Percentiles rank a stretch among this genome's conserved stretches.
Evolutionary conservation across 2,113 vertebrate species (phyloP).

Genomic region (Cygnus buccinator): DNA sequence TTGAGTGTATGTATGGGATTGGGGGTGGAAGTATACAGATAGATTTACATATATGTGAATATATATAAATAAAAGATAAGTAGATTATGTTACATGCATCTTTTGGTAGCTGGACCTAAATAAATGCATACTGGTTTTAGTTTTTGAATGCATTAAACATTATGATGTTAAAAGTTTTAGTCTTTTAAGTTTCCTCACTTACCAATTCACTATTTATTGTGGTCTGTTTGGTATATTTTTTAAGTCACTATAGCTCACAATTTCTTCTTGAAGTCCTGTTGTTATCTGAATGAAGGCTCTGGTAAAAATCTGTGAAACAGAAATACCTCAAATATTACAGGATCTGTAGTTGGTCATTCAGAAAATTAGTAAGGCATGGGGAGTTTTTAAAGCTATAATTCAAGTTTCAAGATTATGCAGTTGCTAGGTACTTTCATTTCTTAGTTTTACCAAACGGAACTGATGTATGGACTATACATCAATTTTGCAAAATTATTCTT

Average conservation of each 20-base stretch:
- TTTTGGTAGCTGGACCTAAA: background rate
- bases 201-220: background rate
- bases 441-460: background rate
- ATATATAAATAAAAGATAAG: background rate
- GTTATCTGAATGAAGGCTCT: background rate
- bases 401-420: background rate
- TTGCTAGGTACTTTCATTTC: background rate
- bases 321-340: background rate
- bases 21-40: too few relatives aligned
- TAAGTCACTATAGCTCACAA: background rate
- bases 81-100: background rate
- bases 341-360: background rate
- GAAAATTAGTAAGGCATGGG: background rate
- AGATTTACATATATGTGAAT: background rate
- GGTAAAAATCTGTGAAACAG: background rate
- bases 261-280: background rate
- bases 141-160: background rate
- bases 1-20: background rate
- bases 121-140: background rate
- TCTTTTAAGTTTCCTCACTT: fast-evolving
- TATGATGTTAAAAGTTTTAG: background rate
- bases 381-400: background rate
- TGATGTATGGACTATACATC: background rate
- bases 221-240: background rate
- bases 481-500: background rate